These are phyloP conservation scores for Micrasema longulum DNA, from an alignment of 1,140 invertebrate genomes.

Conservation along the genomic window DNA sequence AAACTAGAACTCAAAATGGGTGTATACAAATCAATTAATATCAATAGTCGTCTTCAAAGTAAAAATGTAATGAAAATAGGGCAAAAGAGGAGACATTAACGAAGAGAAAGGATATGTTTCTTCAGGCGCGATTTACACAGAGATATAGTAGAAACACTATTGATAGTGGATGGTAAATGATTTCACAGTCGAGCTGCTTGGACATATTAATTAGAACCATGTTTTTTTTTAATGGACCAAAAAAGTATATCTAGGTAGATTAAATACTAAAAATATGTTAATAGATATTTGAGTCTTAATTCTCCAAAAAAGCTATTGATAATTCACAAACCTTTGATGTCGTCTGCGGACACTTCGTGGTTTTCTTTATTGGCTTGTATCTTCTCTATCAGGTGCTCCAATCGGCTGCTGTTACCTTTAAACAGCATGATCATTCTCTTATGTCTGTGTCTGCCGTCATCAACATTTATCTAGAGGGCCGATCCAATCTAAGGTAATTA, in stretches of 20 bases:
- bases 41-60: no score
- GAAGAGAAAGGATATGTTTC: no score
- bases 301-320: not conserved
- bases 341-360: slow-evolving; percentile 67
- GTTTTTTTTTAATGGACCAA: not conserved
- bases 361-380: slow-evolving; percentile 83
- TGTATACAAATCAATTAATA: no score
- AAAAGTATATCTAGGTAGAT: not conserved
- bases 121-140: no score
- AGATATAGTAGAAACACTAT: no score
- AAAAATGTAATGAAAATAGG: no score
- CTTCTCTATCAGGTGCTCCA: slow-evolving; percentile 85
- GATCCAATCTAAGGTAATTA: no score
- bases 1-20: no score
- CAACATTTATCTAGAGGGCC: not conserved
- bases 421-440: slow-evolving; percentile 76
- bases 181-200: no score
- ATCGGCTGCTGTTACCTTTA: slow-evolving; percentile 82
- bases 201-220: not conserved
- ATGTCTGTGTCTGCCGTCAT: slow-evolving; percentile 11
- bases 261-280: not conserved
- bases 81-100: no score
- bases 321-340: slow-evolving; percentile 64
- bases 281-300: not conserved
- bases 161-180: no score